Evolutionary conservation across 2,888 invertebrate species (phyloP).

Genomic region (Fragum fragum): DNA sequence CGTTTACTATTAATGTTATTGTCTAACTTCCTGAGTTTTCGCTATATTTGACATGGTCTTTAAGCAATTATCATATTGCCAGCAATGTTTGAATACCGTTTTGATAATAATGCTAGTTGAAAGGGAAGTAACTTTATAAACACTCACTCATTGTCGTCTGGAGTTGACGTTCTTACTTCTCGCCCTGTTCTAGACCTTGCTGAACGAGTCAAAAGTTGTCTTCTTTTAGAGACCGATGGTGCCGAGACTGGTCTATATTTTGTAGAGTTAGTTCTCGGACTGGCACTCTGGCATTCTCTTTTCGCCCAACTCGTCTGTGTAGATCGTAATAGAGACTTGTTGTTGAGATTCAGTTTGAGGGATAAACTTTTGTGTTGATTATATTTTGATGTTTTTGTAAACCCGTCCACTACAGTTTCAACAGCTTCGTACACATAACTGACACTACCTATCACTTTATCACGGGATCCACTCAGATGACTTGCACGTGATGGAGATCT

Average conservation of each 20-base stretch:
- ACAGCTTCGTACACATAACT: constrained; percentile 6
- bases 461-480: neutral
- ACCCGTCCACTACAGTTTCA: constrained; percentile 1
- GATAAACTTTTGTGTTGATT: neutral
- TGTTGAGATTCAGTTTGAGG: neutral
- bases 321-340: neutral
- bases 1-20: too few relatives aligned
- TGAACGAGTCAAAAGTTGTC: constrained; percentile 7
- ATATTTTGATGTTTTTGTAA: neutral
- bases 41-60: too few relatives aligned
- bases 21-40: too few relatives aligned
- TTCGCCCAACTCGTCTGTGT: neutral
- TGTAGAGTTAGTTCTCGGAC: neutral
- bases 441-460: neutral
- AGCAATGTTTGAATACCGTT: too few relatives aligned
- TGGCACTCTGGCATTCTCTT: neutral
- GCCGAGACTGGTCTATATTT: constrained; percentile 10
- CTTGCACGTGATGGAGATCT: constrained; percentile 11
- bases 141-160: constrained; percentile 11
- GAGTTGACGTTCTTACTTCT: constrained; percentile 23
- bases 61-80: too few relatives aligned
- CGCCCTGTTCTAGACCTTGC: neutral
- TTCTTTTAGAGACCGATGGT: neutral
- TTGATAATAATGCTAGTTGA: too few relatives aligned
- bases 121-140: constrained; percentile 7